Percentiles rank a stretch among this genome's conserved stretches.
Conservation (phyloP, 2,797 vertebrate species). For the Eptatretus atami region DNA sequence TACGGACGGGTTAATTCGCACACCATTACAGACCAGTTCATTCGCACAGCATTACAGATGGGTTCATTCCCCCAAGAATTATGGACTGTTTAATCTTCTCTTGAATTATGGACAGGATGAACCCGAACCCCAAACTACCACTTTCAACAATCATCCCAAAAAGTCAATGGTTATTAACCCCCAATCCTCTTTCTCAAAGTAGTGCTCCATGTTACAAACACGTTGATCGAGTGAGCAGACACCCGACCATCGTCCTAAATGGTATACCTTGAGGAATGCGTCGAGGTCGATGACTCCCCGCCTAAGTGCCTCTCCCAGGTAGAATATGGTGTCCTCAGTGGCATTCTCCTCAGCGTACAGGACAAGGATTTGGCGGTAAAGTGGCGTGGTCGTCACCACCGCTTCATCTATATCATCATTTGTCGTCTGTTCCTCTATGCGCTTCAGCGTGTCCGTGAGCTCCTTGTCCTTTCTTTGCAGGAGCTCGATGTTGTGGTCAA, state of each 20-base stretch:
- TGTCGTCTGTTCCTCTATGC: conserved; percentile 94
- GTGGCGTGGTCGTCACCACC: conserved; percentile 74
- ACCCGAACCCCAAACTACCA: no score
- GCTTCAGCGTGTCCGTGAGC: conserved; percentile 71
- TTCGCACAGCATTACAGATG: no score
- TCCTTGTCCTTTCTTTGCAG: conserved; percentile 90
- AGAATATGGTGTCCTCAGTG: conserved; percentile 96
- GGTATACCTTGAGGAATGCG: conserved; percentile 69
- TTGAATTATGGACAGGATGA: no score
- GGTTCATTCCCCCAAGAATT: no score
- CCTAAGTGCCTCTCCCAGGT: conserved; percentile 72
- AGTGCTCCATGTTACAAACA: neutral
- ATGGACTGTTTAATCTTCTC: no score
- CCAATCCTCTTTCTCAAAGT: neutral
- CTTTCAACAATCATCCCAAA: no score
- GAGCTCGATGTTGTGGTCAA: conserved; percentile 79
- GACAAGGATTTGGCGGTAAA: conserved; percentile 97
- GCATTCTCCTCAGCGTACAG: conserved; percentile 94
- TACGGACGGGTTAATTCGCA: no score
- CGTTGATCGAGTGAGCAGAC: neutral
- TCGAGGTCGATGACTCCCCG: conserved; percentile 84
- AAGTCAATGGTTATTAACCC: no score
- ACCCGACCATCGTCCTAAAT: no score
- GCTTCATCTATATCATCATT: conserved; percentile 95
- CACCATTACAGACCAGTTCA: no score